Percentiles rank a stretch among this genome's conserved stretches.
Evolutionary conservation across 2,113 vertebrate genomes (phyloP).

Genomic region (Catharus bicknelli): DNA sequence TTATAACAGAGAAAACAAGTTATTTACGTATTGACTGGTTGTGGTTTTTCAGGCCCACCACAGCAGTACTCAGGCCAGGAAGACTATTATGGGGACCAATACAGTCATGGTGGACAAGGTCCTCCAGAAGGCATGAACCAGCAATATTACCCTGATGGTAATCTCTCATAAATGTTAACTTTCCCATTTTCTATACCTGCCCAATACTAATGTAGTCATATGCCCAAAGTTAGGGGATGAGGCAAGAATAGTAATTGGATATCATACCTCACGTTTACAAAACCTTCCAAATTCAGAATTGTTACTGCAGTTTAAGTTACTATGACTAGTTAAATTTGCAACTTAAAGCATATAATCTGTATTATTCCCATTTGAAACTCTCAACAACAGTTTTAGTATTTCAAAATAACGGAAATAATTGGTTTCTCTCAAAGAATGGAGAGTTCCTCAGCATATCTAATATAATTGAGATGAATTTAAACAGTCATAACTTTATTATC

Average conservation of each 20-base stretch:
- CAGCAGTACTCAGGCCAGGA: constrained; percentile 99
- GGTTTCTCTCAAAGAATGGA: constrained; percentile 26
- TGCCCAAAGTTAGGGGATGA: constrained; percentile 23
- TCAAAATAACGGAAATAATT: constrained; percentile 14
- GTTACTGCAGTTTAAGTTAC: constrained; percentile 14
- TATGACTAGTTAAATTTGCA: constrained; percentile 25
- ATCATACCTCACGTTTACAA: constrained; percentile 25
- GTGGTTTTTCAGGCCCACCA: constrained; percentile 93
- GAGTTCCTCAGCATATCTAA: neutral
- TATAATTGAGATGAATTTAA: constrained; percentile 37
- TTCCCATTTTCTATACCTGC: constrained; percentile 72
- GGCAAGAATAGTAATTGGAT: constrained; percentile 35
- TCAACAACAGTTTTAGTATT: constrained; percentile 7
- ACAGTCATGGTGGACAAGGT: constrained; percentile 98
- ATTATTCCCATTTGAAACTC: constrained; percentile 13
- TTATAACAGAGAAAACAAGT: constrained; percentile 66
- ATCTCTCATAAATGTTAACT: constrained; percentile 77
- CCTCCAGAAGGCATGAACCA: constrained; percentile 97
- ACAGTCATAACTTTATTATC: neutral
- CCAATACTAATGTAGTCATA: constrained; percentile 59
- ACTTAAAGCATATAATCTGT: neutral
- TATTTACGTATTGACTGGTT: constrained; percentile 79
- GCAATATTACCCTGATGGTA: constrained; percentile 88
- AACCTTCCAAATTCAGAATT: constrained; percentile 44
- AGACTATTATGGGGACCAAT: constrained; percentile 99